Evolutionary conservation across 2,888 invertebrate species (phyloP).

Genomic region (Hyposoter dolosus): DNA sequence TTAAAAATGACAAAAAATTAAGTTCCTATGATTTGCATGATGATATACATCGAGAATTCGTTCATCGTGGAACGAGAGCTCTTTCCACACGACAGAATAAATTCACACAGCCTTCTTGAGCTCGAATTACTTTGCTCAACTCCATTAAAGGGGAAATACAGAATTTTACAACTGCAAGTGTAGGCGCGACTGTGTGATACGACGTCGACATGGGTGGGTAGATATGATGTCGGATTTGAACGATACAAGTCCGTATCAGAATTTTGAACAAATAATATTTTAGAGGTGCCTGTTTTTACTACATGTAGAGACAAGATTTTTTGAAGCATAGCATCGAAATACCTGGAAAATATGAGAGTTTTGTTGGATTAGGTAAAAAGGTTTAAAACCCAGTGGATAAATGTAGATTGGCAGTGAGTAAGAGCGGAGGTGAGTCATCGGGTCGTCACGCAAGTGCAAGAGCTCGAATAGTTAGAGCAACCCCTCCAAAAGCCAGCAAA

Average conservation of each 20-base stretch:
- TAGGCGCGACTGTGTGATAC: neutral
- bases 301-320: neutral
- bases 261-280: neutral
- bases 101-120: neutral
- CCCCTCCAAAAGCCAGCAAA: conserved; percentile 76
- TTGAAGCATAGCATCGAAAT: neutral
- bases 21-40: neutral
- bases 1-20: neutral
- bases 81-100: neutral
- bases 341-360: neutral
- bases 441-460: conserved; percentile 82
- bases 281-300: neutral
- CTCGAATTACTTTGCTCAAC: conserved; percentile 1
- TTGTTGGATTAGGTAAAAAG: neutral
- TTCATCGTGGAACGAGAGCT: neutral
- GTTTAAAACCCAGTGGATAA: neutral
- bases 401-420: conserved; percentile 41
- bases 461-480: conserved; percentile 64
- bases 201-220: neutral
- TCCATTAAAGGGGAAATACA: neutral
- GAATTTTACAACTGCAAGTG: neutral
- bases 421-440: conserved; percentile 80
- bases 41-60: neutral
- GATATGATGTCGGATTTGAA: neutral
- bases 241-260: neutral